phyloP scores from a whole-genome alignment of 2,113 vertebrate species.

The Halichoeres trimaculatus region DNA sequence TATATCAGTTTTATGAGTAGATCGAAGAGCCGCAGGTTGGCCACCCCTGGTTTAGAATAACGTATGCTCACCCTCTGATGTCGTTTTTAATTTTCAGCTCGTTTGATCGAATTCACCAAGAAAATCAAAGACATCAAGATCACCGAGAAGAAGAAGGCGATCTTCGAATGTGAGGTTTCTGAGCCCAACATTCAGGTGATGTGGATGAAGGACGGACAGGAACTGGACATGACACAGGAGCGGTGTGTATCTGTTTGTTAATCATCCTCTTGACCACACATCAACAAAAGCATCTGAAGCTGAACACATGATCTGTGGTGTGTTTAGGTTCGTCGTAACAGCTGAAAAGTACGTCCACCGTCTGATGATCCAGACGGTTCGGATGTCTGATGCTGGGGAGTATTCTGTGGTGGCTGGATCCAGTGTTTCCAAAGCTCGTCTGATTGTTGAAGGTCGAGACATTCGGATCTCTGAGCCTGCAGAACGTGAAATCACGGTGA shows the following conservation, averaged over 20 bases:
- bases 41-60: too few species aligned
- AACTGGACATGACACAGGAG: constrained; percentile 90
- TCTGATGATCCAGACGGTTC: constrained; percentile 91
- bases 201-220: constrained; percentile 98
- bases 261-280: not conserved
- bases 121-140: constrained; percentile 98
- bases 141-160: constrained; percentile 95
- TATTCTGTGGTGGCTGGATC: constrained; percentile 96
- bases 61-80: too few species aligned
- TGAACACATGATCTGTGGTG: not conserved
- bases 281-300: not conserved
- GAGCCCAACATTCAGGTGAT: constrained; percentile 94
- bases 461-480: constrained; percentile 89
- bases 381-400: constrained; percentile 92
- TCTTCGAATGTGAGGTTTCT: constrained; percentile 97
- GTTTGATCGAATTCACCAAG: constrained; percentile 97
- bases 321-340: constrained; percentile 86
- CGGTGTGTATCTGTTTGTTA: constrained; percentile 75
- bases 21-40: too few species aligned
- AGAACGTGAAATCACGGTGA: constrained; percentile 89
- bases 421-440: constrained; percentile 90
- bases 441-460: constrained; percentile 94
- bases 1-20: too few species aligned
- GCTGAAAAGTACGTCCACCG: constrained; percentile 94
- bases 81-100: constrained; percentile 82